Evolutionary conservation across 2,113 vertebrate species (phyloP).

Genomic region (Pterocles orientalis): DNA sequence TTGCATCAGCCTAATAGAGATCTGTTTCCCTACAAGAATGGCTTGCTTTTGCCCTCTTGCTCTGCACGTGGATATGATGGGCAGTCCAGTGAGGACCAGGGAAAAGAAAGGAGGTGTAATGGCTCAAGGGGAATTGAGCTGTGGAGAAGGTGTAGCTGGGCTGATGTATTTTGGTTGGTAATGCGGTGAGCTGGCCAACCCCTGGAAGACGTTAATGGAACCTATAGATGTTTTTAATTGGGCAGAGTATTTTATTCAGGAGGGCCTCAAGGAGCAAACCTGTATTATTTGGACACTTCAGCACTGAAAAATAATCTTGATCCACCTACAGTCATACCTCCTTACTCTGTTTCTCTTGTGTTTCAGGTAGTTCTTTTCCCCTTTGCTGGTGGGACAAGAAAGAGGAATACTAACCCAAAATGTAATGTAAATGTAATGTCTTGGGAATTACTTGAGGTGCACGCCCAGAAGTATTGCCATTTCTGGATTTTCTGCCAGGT

Average conservation of each 20-base stretch:
- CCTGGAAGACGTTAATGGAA: not conserved
- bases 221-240: not conserved
- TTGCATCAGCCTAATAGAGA: not conserved
- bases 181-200: not conserved
- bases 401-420: not conserved
- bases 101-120: not conserved
- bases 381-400: not conserved
- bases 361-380: not conserved
- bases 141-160: not conserved
- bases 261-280: not conserved
- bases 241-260: not conserved
- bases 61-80: not conserved
- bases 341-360: not conserved
- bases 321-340: not conserved
- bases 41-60: not conserved
- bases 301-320: not conserved
- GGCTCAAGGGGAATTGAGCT: not conserved
- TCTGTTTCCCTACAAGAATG: not conserved
- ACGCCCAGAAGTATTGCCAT: not conserved
- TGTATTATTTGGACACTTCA: not conserved
- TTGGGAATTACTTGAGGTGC: not conserved
- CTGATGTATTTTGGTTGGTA: not conserved
- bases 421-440: not conserved
- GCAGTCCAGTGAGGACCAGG: not conserved
- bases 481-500: not conserved